phyloP scores from a whole-genome alignment of 2,113 vertebrate genomes.

The Alligator sinensis region DNA sequence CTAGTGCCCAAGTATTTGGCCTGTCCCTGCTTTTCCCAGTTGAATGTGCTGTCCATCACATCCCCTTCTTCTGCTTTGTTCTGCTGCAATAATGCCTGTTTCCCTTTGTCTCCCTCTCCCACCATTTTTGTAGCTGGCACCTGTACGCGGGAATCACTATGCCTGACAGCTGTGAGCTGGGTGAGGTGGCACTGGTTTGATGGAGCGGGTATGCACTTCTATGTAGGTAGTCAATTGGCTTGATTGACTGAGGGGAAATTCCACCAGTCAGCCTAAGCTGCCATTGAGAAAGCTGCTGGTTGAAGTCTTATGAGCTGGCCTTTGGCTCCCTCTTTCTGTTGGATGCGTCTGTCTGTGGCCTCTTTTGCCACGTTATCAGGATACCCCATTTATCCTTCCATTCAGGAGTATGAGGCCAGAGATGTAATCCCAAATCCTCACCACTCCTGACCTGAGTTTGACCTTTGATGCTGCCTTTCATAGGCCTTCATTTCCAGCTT shows the following conservation, averaged over 20 bases:
- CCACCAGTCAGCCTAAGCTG: background rate
- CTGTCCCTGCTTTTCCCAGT: background rate
- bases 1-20: background rate
- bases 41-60: background rate
- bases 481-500: rapidly evolving
- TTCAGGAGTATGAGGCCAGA: background rate
- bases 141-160: background rate
- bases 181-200: background rate
- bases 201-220: background rate
- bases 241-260: background rate
- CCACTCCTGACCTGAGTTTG: rapidly evolving
- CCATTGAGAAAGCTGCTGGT: background rate
- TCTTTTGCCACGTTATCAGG: background rate
- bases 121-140: background rate
- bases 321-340: background rate
- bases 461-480: background rate
- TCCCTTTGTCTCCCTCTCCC: background rate
- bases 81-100: background rate
- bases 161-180: background rate
- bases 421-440: background rate
- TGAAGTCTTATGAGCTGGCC: background rate
- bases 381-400: background rate
- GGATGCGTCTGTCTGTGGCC: background rate
- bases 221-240: rapidly evolving
- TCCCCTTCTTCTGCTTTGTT: background rate